These are phyloP conservation scores for Mus minutoides DNA, from an alignment of 2,797 vertebrate genomes.

Conservation along the genomic window DNA sequence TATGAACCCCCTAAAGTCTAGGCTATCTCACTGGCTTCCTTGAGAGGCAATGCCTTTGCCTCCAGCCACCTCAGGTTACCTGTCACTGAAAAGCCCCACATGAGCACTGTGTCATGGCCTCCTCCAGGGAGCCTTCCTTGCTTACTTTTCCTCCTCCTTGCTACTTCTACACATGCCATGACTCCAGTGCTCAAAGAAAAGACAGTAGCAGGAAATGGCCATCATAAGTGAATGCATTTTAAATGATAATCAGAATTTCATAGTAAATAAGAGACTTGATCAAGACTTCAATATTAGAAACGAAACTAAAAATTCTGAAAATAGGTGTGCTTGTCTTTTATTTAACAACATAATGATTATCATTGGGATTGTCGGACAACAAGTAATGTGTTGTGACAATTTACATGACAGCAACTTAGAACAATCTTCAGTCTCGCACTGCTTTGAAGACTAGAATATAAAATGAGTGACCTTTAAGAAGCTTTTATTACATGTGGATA, in stretches of 20 bases:
- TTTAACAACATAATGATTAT: background rate
- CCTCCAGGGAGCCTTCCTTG: background rate
- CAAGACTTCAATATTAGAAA: constrained; percentile 5
- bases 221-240: background rate
- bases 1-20: background rate
- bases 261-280: background rate
- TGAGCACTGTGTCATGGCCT: background rate
- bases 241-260: constrained; percentile 1
- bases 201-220: background rate
- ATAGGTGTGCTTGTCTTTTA: background rate
- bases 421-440: background rate
- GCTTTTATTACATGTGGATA: background rate
- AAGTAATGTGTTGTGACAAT: background rate
- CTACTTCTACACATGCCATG: background rate
- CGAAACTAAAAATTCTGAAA: background rate
- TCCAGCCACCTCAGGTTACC: background rate
- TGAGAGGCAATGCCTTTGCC: background rate
- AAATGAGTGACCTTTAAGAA: background rate
- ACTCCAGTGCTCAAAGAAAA: background rate
- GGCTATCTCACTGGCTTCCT: background rate
- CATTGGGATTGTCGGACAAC: background rate
- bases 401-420: background rate
- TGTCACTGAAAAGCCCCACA: background rate
- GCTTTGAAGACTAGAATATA: background rate
- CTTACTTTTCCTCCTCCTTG: background rate